Base-by-base conservation (phyloP, 2,888 invertebrate genomes). In the Synergus umbraculus region DNA sequence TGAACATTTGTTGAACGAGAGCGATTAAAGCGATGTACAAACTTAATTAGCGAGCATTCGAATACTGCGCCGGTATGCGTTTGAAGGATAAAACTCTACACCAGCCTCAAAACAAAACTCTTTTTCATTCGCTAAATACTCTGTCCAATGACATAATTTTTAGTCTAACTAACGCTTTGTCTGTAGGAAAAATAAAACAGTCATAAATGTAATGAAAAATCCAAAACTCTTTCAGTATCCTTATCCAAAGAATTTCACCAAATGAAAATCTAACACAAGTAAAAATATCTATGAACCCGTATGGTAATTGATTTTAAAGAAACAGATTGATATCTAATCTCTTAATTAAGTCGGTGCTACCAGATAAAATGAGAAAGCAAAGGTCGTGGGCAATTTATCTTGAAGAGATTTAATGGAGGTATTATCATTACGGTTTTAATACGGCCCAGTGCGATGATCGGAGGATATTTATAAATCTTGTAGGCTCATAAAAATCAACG, bases 41-140 rank as follows among this genome's bases (percentile, higher is more conserved):
- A 78, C n/a, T 78, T 69, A 78, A 78, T 78, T 78, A 78, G 76
- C 73, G 49, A 54, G 63, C 64, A 29, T 63, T 29, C 63, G 63
- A 54, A 49, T 49, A 76, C 37, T 64, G 44, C 64, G 76, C 18
- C 41, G 49, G 64, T 65, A 76, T 64, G 49, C 64, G 64, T 76
- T 78, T 65, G 63, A 78, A 78, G 78, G 73, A 78, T 78, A 60
- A 58, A 54, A 18, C 54, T 63, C 63, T 29, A 63, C 9, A 18
- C 18, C 58, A 12, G 63, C 22, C 12, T 2, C 29, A 4, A 63
- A 63, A 63, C 63, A 63, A 63, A 29, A 63, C 13, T 12, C 13
- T 12, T 63, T 63, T 63, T 63, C 29, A 29, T 63, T 29, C 13
- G 29, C 29, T 29, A 12, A 63, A 63, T 63, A 63, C 29, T 29